A percentile compares a stretch with the other conserved stretches of the same genome.
Conservation (phyloP, 2,797 vertebrate species). For the Perodicticus potto region DNA sequence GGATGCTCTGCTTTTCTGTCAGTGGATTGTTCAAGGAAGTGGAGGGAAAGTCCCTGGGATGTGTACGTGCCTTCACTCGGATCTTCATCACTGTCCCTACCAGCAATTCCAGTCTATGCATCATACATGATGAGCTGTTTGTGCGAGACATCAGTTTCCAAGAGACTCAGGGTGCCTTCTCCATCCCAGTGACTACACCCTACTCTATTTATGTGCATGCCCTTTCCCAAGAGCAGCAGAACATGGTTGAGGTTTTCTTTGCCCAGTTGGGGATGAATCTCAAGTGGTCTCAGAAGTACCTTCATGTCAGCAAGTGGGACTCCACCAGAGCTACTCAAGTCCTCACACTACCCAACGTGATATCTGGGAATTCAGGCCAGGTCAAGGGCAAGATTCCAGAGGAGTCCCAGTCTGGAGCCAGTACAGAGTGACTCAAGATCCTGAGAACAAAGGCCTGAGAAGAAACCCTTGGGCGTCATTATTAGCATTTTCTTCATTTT, state of each 20-base stretch:
- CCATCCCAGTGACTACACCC: not conserved
- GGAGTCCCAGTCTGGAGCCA: constrained; percentile 83
- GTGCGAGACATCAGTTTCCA: not conserved
- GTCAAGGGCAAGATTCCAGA: constrained; percentile 90
- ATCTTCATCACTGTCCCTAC: not conserved
- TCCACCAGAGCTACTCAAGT: constrained; percentile 89
- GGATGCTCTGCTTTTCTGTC: constrained; percentile 49
- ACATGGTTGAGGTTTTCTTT: not conserved
- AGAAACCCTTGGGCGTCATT: not conserved
- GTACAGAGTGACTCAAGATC: constrained; percentile 84
- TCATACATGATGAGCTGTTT: constrained; percentile 28
- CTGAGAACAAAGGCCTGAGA: not conserved
- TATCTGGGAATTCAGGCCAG: constrained; percentile 62
- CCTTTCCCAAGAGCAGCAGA: not conserved
- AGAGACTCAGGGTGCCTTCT: not conserved
- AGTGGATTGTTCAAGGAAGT: constrained; percentile 75
- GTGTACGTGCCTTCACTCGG: constrained; percentile 11
- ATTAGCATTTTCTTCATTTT: not conserved
- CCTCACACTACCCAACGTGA: constrained; percentile 92
- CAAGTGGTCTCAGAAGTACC: constrained; percentile 81
- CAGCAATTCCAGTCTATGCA: not conserved
- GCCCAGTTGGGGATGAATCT: not conserved
- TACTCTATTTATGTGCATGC: not conserved
- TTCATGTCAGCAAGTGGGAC: constrained; percentile 93
- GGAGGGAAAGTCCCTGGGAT: not conserved